A percentile compares a stretch with the other conserved stretches of the same genome.
These are phyloP conservation scores for Lagopus muta DNA, from an alignment of 2,113 vertebrate species.

Conservation along the genomic window DNA sequence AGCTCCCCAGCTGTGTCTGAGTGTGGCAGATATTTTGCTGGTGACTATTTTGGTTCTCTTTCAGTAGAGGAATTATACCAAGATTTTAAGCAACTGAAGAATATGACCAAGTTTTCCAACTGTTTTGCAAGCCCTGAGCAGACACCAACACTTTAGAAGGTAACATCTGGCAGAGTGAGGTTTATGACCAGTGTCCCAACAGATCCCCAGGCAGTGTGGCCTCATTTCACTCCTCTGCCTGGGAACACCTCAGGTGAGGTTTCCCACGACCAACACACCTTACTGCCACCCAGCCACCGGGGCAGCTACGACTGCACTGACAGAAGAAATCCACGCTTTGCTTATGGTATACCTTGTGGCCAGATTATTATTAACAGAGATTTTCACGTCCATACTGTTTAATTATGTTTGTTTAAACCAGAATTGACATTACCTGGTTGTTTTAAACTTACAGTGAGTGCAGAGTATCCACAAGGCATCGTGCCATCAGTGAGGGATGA, in stretches of 20 bases:
- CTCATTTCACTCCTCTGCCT: not conserved
- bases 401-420: not conserved
- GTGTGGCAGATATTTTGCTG: not conserved
- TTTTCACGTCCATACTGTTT: not conserved
- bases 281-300: not conserved
- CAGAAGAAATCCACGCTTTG: not conserved
- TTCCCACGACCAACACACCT: constrained; percentile 65
- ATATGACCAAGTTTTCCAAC: not conserved
- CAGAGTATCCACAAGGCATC: not conserved
- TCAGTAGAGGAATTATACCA: not conserved
- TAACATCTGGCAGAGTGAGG: fast-evolving
- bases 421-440: not conserved
- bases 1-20: not conserved
- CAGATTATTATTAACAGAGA: not conserved
- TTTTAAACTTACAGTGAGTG: not conserved
- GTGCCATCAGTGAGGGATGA: not conserved
- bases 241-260: constrained; percentile 35
- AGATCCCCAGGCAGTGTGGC: not conserved
- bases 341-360: not conserved
- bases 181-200: not conserved
- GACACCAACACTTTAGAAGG: not conserved
- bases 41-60: not conserved
- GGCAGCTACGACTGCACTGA: not conserved
- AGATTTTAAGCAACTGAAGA: not conserved
- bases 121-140: not conserved